Base-by-base conservation (phyloP, 2,797 vertebrate species). In the Eospalax fontanierii region DNA sequence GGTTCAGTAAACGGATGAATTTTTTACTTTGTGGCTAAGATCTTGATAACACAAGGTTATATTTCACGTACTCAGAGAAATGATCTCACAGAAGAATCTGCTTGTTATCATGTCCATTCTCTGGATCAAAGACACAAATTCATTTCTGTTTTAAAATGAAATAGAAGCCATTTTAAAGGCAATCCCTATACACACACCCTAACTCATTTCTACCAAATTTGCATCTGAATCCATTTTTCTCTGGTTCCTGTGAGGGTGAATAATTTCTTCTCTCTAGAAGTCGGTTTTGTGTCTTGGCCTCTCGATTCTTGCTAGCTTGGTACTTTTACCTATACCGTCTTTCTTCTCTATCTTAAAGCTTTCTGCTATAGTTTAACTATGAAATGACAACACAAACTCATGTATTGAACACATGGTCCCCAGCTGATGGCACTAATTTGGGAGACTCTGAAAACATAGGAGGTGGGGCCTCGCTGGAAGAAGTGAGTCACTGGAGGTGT, bases 21-120 rank as follows among this genome's bases (percentile, higher is more conserved):
- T 94, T 78, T 57, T 71, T 21, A 66, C 28, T 92, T 90, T 78
- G 40, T 74, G 79, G 6, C 21, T 93, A 87, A 75, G 15, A 50
- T 46, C 19, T 0, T 71, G 22, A 89, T 21, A 70, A 38, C 30
- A 18, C 2, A 86, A 68, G 50, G 18, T 43, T 65, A 43, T 68
- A 82, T 21, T 73, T 87, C 22, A 30, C 68, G 12, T 78, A 63
- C 33, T 90, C 22, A 57, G 12, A 57, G 68, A 38, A 66, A 46
- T 78, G 89, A 16, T 40, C 40, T 83, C 18, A 74, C 2, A 4
- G 24, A 85, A 89, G 33, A 71, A 71, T 82, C 22, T 68, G 26
- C n/a, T 7, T 15, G 8, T 66, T 80, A 68, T 21, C 1, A 28
- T 87, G 81, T 90, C 33, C 4, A 26, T 66, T 71, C 9, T 74